A percentile compares a stretch with the other conserved stretches of the same genome.
Conservation (phyloP, 2,113 vertebrate species). For the Micromys minutus region DNA sequence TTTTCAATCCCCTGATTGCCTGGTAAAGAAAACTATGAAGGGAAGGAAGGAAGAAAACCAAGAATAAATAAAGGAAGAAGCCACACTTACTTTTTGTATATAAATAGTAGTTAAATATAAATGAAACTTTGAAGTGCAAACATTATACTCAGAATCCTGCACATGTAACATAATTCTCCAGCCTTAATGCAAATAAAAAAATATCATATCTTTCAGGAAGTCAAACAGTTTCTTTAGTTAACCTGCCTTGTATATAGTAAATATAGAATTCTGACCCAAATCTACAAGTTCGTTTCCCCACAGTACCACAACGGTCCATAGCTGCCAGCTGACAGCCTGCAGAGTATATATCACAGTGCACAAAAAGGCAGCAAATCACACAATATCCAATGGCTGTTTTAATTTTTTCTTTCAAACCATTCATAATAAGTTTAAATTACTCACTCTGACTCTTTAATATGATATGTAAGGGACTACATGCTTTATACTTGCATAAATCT, state of each 20-base stretch:
- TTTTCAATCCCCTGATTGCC: background rate
- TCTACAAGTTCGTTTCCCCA: background rate
- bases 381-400: too few species aligned
- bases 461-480: too few species aligned
- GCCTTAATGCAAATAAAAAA: background rate
- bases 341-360: rapidly evolving
- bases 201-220: background rate
- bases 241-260: background rate
- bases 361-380: too few species aligned
- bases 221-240: background rate
- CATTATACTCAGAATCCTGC: background rate
- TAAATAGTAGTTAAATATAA: background rate
- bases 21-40: background rate
- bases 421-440: background rate
- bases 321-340: background rate
- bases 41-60: background rate
- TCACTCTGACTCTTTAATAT: background rate
- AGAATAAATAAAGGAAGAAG: background rate
- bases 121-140: background rate
- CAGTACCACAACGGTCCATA: background rate
- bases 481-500: background rate
- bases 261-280: background rate
- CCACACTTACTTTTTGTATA: background rate
- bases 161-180: background rate
- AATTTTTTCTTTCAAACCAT: background rate